phyloP scores from a whole-genome alignment of 2,113 vertebrate genomes.

The Aramus guarauna region DNA sequence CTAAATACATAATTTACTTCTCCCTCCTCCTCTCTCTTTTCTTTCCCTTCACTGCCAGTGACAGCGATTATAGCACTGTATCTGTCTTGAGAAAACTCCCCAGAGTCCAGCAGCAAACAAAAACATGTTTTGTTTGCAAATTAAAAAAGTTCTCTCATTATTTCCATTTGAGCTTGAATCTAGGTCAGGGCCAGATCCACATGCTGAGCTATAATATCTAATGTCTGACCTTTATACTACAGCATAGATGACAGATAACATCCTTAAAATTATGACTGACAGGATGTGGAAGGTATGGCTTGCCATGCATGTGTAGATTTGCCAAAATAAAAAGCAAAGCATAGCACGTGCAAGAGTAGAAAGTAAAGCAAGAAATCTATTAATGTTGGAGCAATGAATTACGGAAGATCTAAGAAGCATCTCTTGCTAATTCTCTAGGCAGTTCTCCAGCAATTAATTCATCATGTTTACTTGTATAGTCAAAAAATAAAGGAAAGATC shows the following conservation, averaged over 20 bases:
- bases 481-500: neutral
- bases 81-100: neutral
- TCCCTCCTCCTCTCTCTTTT: neutral
- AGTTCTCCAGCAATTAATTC: neutral
- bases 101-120: neutral
- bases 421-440: neutral
- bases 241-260: neutral
- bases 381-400: neutral
- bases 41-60: neutral
- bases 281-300: neutral
- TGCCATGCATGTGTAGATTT: neutral
- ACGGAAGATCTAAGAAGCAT: neutral
- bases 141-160: neutral
- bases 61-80: neutral
- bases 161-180: neutral
- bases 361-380: neutral
- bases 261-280: neutral
- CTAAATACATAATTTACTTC: neutral
- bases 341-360: neutral
- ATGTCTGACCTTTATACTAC: neutral
- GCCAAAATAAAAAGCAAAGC: neutral
- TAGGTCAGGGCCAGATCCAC: neutral
- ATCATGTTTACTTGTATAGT: neutral
- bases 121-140: neutral
- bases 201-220: neutral